Conservation (phyloP, 2,888 invertebrate genomes). For the Toxonevra muliebris region DNA sequence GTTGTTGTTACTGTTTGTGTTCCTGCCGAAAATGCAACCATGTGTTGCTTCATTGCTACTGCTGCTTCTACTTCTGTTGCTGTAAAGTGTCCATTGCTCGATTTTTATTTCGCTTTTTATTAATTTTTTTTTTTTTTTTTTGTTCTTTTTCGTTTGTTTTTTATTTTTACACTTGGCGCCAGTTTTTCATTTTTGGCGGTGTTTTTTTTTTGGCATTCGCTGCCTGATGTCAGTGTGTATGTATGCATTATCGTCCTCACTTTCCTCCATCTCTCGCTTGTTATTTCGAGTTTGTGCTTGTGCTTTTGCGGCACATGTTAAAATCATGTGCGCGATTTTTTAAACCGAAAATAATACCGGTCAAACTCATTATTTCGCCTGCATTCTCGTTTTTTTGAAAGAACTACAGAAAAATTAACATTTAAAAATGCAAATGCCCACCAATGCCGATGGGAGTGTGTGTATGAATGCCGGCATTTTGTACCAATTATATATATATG, state of each 20-base stretch:
- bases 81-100: background rate
- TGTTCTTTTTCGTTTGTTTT: too few species aligned
- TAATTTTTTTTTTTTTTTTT: background rate
- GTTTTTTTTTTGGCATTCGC: conserved; percentile 15
- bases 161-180: conserved; percentile 6
- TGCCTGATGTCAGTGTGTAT: background rate
- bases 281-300: background rate
- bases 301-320: conserved; percentile 5
- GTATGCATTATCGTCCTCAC: background rate
- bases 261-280: background rate
- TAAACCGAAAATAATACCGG: conserved; percentile 11
- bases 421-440: too few species aligned
- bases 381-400: too few species aligned
- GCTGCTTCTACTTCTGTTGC: background rate
- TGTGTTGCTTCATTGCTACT: conserved; percentile 20
- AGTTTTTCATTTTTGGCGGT: background rate
- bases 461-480: too few species aligned
- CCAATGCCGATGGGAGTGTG: too few species aligned
- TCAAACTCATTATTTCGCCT: conserved; percentile 22
- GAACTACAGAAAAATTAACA: too few species aligned
- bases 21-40: conserved; percentile 9
- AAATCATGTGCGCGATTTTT: conserved; percentile 14
- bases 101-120: background rate
- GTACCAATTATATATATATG: background rate
- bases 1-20: background rate